Evolutionary conservation across 2,888 invertebrate species (phyloP).

Genomic region (Blera fallax): DNA sequence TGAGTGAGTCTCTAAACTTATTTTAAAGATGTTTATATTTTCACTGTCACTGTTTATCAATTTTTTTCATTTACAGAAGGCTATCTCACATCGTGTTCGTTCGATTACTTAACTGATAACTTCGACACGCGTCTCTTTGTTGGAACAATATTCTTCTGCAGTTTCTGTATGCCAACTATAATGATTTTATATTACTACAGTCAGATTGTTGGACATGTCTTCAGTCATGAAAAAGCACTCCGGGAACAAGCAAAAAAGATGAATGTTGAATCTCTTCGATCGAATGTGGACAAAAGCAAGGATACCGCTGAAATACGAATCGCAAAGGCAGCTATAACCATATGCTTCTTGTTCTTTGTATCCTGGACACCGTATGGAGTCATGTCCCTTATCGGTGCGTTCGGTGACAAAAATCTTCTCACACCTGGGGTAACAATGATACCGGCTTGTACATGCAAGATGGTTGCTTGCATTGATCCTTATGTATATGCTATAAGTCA

Average conservation of each 20-base stretch:
- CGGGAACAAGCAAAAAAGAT: slow-evolving; percentile 92
- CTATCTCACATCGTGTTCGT: slow-evolving; percentile 92
- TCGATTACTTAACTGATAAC: slow-evolving; percentile 91
- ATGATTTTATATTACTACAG: slow-evolving; percentile 92
- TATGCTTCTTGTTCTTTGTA: slow-evolving; percentile 91
- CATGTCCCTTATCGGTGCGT: slow-evolving; percentile 90
- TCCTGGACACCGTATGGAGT: slow-evolving; percentile 96
- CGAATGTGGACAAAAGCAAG: slow-evolving; percentile 85
- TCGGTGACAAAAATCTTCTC: slow-evolving; percentile 87
- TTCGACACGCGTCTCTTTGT: slow-evolving; percentile 91
- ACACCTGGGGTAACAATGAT: slow-evolving; percentile 91
- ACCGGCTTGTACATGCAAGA: slow-evolving; percentile 92
- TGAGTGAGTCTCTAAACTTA: too few relatives aligned
- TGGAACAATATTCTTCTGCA: slow-evolving; percentile 88
- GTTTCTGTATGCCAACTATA: slow-evolving; percentile 89
- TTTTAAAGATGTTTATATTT: too few relatives aligned
- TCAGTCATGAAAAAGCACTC: slow-evolving; percentile 91
- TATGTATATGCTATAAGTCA: slow-evolving; percentile 96
- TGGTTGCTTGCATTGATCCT: slow-evolving; percentile 95
- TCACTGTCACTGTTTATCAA: not conserved
- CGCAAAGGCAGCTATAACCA: slow-evolving; percentile 93
- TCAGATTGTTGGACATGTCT: slow-evolving; percentile 93
- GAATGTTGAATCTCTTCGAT: slow-evolving; percentile 92
- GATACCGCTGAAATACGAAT: slow-evolving; percentile 92
- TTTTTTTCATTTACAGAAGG: slow-evolving; percentile 86